Conservation (phyloP, 53 echinoderm and acorn worm genomes). For the Holothuria scabra region DNA sequence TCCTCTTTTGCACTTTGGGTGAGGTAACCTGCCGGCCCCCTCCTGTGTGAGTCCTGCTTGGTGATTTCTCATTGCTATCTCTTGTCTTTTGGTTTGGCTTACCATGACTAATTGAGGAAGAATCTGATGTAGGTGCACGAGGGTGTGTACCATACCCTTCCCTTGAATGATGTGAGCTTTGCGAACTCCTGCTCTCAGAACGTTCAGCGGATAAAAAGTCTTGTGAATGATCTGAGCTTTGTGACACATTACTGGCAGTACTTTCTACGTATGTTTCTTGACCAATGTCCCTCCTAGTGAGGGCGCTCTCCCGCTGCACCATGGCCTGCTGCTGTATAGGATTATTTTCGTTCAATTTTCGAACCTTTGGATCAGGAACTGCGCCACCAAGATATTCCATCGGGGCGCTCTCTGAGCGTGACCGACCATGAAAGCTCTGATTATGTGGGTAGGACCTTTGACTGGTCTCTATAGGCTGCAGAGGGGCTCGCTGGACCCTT, state of each 20-base stretch:
- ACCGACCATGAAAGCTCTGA: slow-evolving; percentile 69
- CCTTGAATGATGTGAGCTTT: slow-evolving; percentile 63
- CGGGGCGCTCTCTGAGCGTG: slow-evolving; percentile 89
- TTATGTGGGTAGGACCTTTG: slow-evolving; percentile 54
- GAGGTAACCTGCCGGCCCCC: slow-evolving; percentile 74
- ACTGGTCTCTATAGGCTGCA: slow-evolving; percentile 57
- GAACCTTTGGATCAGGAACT: slow-evolving; percentile 43
- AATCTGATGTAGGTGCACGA: slow-evolving; percentile 14
- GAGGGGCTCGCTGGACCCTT: slow-evolving; percentile 59
- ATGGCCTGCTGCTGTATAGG: slow-evolving; percentile 5
- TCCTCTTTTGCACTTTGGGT: slow-evolving; percentile 87
- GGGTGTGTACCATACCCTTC: slow-evolving; percentile 58
- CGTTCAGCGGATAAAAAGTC: slow-evolving; percentile 46
- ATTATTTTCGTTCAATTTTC: slow-evolving; percentile 40
- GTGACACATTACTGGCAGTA: slow-evolving; percentile 62
- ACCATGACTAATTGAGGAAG: not conserved
- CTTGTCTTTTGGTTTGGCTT: not conserved
- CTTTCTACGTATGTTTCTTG: slow-evolving; percentile 46
- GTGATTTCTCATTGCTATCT: slow-evolving; percentile 75
- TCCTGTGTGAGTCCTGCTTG: slow-evolving; percentile 68
- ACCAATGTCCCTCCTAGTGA: slow-evolving; percentile 7
- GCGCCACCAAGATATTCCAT: slow-evolving; percentile 57
- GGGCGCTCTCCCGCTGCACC: not conserved
- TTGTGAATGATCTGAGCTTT: slow-evolving; percentile 67
- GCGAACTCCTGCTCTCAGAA: slow-evolving; percentile 64